A percentile compares a stretch with the other conserved stretches of the same genome.
Evolutionary conservation across 2,113 vertebrate species (phyloP).

Genomic region (Atherinomorus stipes): DNA sequence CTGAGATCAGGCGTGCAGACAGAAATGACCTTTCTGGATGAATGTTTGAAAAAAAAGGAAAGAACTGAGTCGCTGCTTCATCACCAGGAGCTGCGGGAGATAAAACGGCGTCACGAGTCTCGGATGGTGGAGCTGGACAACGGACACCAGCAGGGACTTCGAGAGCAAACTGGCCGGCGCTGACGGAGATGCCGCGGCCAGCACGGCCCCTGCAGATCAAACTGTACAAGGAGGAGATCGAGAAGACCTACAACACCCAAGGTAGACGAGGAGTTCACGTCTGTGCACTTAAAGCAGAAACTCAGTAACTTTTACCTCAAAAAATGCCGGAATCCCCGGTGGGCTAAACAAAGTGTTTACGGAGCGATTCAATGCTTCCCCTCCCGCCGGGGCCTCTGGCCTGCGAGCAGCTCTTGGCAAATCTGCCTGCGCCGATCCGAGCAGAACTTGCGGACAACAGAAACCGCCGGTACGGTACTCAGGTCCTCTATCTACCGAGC

Average conservation of each 20-base stretch:
- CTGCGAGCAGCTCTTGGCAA: too few relatives aligned
- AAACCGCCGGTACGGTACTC: too few relatives aligned
- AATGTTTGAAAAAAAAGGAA: neutral
- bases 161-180: constrained; percentile 87
- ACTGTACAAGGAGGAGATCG: constrained; percentile 91
- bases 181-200: constrained; percentile 87
- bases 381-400: too few relatives aligned
- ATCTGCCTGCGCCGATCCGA: too few relatives aligned
- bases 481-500: too few relatives aligned
- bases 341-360: too few relatives aligned
- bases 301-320: too few relatives aligned
- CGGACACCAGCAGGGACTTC: constrained; percentile 88
- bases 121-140: constrained; percentile 91
- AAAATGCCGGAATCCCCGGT: too few relatives aligned
- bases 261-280: too few relatives aligned
- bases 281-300: too few relatives aligned
- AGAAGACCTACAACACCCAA: constrained; percentile 92
- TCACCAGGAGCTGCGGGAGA: constrained; percentile 88
- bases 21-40: neutral
- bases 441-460: too few relatives aligned
- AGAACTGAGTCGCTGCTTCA: neutral
- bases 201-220: constrained; percentile 89
- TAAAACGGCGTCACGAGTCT: constrained; percentile 88
- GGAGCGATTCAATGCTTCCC: too few relatives aligned
- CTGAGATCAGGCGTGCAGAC: constrained; percentile 82